Evolutionary conservation across 2,888 invertebrate species (phyloP).

Genomic region (Acleris holmiana): DNA sequence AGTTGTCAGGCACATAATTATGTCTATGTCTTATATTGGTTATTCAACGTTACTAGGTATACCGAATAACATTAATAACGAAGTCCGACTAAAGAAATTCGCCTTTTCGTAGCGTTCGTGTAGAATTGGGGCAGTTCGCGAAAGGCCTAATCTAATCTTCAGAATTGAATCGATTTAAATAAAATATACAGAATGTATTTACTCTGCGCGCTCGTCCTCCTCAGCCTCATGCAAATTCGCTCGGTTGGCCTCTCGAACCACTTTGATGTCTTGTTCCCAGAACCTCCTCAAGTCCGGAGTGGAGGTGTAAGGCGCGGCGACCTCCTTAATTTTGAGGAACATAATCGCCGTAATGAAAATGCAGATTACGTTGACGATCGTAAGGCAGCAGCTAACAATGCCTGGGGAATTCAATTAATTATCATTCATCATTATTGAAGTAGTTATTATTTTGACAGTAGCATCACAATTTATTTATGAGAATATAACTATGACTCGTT

Average conservation of each 20-base stretch:
- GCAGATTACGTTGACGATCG: slow-evolving; percentile 92
- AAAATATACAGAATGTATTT: slow-evolving; percentile 43
- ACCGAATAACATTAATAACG: too few species aligned
- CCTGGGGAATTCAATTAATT: slow-evolving; percentile 60
- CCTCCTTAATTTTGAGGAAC: slow-evolving; percentile 93
- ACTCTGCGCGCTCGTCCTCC: slow-evolving; percentile 79
- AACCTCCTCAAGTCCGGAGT: slow-evolving; percentile 89
- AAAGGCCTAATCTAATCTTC: slow-evolving; percentile 17
- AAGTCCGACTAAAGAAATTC: too few species aligned
- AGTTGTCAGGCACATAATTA: too few species aligned
- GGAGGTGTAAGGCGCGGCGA: slow-evolving; percentile 91
- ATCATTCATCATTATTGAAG: too few species aligned
- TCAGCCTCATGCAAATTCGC: slow-evolving; percentile 84
- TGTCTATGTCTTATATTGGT: too few species aligned
- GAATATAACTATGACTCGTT: too few species aligned
- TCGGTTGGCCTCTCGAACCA: slow-evolving; percentile 88
- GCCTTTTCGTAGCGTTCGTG: not conserved
- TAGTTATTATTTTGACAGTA: too few species aligned
- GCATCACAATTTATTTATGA: too few species aligned
- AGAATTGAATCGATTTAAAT: slow-evolving; percentile 20
- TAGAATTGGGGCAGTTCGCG: not conserved
- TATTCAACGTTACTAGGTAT: too few species aligned
- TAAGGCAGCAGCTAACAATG: slow-evolving; percentile 90
- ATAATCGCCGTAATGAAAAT: slow-evolving; percentile 92
- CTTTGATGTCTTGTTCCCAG: slow-evolving; percentile 92